phyloP scores from a whole-genome alignment of 2,797 vertebrate genomes.

The Loriculus beryllinus region DNA sequence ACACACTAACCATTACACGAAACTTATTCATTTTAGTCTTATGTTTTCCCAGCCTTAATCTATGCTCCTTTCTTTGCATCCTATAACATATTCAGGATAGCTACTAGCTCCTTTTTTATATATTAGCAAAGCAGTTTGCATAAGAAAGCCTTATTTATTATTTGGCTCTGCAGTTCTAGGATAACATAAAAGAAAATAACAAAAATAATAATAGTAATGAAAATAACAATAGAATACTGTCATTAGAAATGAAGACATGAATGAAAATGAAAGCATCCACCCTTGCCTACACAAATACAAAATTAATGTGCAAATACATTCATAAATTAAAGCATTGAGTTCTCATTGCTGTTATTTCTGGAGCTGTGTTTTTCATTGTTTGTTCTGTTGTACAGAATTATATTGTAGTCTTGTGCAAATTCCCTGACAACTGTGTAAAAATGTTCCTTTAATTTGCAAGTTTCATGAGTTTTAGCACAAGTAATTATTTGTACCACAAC shows the following conservation, averaged over 20 bases:
- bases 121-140: neutral
- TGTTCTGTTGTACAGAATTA: neutral
- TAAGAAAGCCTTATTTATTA: neutral
- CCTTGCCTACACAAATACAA: conserved; percentile 12
- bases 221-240: conserved; percentile 24
- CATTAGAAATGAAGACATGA: neutral
- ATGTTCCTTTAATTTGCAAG: neutral
- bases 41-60: neutral
- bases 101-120: neutral
- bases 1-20: neutral
- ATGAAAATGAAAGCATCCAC: neutral
- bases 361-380: neutral
- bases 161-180: neutral
- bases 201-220: neutral
- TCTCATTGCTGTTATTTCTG: conserved; percentile 17
- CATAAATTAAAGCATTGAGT: conserved; percentile 19
- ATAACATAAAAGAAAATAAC: neutral
- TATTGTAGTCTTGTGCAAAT: neutral
- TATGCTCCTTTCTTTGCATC: neutral
- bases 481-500: neutral
- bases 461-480: neutral
- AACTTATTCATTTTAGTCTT: neutral
- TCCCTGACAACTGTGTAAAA: neutral
- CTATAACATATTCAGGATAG: neutral
- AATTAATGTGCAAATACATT: conserved; percentile 37